Evolutionary conservation across 2,797 vertebrate species (phyloP), one percentile per base, ranked within the genome.

Genomic region (Alexandromys oeconomus): DNA sequence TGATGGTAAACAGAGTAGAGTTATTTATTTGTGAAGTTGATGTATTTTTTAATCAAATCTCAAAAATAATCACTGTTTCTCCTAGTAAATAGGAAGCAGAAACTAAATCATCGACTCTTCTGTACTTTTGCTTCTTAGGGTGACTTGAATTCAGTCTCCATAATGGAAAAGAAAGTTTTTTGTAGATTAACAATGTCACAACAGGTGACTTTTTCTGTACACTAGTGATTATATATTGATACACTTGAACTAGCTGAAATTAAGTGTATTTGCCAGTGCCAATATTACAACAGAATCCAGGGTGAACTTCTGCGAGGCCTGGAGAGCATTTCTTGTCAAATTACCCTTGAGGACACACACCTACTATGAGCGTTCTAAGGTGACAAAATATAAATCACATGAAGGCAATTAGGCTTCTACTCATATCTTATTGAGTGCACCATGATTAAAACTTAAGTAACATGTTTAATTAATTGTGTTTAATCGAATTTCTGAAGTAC

Each of bases 371-470:
- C 84, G 43, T 73, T 34, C 2, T 6, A 73, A 93, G 3, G 19
- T 86, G 40, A 94, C 46, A 46, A 92, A 40, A 91, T 86, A 84
- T 87, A 93, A 91, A 65, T 73, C 15, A 94, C 17, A n/a, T 6
- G n/a, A 21, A 95, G 25, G 63, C 37, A 91, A 92, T 88, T 91
- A 88, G 34, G 46, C 1, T 61, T 89, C 51, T 67, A 76, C 90
- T 91, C 84, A 87, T 80, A 65, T 92, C 27, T 88, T 78, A 46
- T 86, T 93, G 59, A 82, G 43, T 57, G 57, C n/a, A 91, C n/a
- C 15, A 86, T 93, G 91, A 90, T 93, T 77, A 67, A 81, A 93
- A 8, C 63, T 89, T 79, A 88, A 90, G 57, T 81, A 79, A 76
- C 27, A 2, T 81, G 34, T 89, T 95, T 82, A 91, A 92, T 89